Evolutionary conservation across 2,797 vertebrate species (phyloP), one percentile per base, ranked within the genome.

Genomic region (Centropyge bicolor): DNA sequence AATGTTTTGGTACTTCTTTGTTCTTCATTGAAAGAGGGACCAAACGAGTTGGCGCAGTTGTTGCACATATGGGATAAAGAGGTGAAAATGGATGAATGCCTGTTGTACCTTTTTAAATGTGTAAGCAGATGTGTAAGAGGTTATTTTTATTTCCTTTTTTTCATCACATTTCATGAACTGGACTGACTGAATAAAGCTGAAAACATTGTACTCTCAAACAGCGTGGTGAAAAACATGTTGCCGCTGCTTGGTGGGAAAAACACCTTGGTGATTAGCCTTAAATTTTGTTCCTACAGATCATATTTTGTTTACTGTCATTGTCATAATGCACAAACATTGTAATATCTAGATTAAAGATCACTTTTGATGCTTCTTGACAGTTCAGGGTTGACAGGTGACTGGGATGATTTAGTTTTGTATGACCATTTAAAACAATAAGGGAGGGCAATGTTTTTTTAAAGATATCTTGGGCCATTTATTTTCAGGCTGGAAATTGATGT

Each of bases 21-120:
- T 85, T 91, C 84, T 91, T 91, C 89, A 74, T 87, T 82, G 65
- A 90, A 90, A 84, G 90, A 89, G 88, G 94, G 95, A 95, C 94
- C 94, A 95, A 95, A 90, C 79, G 73, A 86, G 74, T 81, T 36
- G 81, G 88, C 81, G 40, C 82, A 85, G 87, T 83, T 84, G 84
- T 86, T 91, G 90, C 91, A 92, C 91, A 91, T 87, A 51, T 12
- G 76, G 66, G 70, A 83, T 81, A 20, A 83, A 82, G 86, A 80
- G 70, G 78, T 79, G 63, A 84, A 64, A 63, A 48, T 78, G 66
- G 81, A 83, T 63, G 86, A 86, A 82, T 88, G 80, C 49, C 81
- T 78, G 78, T 80, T 76, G 88, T 86, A 86, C 72, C 60, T 85
- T 54, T 65, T 54, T 46, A 78, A 48, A 78, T 43, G 67, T 72